Evolutionary conservation across 2,888 invertebrate genomes (phyloP).

Genomic region (Ectemnius lituratus): DNA sequence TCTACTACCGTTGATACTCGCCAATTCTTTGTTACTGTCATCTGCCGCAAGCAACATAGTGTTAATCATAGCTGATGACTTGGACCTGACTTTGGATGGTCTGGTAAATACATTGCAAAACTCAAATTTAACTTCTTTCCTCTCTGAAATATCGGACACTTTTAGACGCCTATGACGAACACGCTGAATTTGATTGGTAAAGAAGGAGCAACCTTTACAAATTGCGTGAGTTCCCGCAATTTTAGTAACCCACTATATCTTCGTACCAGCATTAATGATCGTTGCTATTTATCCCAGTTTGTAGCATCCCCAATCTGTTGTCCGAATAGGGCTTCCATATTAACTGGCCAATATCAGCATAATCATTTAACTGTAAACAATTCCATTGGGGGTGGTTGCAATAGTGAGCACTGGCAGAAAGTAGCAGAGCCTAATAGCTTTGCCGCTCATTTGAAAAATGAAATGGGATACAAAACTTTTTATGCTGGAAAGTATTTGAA

Average conservation of each 20-base stretch:
- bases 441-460: constrained; percentile 82
- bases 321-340: constrained; percentile 91
- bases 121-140: neutral
- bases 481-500: constrained; percentile 97
- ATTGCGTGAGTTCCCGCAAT: constrained; percentile 82
- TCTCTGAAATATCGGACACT: constrained; percentile 35
- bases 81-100: constrained; percentile 88
- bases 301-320: constrained; percentile 93
- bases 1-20: constrained; percentile 4
- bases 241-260: neutral
- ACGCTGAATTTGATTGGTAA: constrained; percentile 82
- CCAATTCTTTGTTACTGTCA: constrained; percentile 26
- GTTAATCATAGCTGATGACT: constrained; percentile 90
- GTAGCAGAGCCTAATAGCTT: constrained; percentile 84
- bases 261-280: too few relatives aligned
- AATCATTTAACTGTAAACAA: constrained; percentile 90
- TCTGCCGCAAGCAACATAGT: constrained; percentile 82
- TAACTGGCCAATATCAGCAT: constrained; percentile 91
- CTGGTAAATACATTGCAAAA: constrained; percentile 81
- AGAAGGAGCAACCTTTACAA: constrained; percentile 84
- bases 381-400: constrained; percentile 88
- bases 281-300: constrained; percentile 80
- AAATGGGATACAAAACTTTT: constrained; percentile 87
- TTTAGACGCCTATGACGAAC: constrained; percentile 83
- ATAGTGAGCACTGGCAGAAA: constrained; percentile 83